Evolutionary conservation across 2,888 invertebrate species (phyloP), one percentile per base, ranked within the genome.

Genomic region (Pyralis farinalis): DNA sequence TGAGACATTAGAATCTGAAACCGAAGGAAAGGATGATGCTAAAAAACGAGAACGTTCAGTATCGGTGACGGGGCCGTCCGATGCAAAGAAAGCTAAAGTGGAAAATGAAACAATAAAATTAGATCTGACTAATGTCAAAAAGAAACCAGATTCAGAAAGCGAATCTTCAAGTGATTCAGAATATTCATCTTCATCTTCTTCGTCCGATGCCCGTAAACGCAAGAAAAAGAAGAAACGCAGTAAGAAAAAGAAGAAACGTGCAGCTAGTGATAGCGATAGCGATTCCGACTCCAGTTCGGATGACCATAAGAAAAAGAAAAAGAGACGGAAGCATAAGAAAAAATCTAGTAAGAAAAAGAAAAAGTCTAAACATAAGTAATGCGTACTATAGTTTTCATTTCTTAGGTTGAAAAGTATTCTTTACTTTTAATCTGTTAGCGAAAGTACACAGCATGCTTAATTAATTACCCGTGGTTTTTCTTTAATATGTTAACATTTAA

Each of bases 341-440:
- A 93, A 92, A 58, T 91, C 92, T 16, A 88, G 90, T 56, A 94
- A 93, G 68, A 94, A 94, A 71, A 94, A 93, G 81, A 94, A 94
- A 72, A 94, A 94, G 74, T 90, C 92, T 47, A 88, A 87, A 61
- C 85, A 87, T 71, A 87, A 87, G 74, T 86, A 76, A 69, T 29
- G 12, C 11, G 16, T 21, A 8, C 5, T 10, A n/a, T 32, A 5
- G 7, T 3, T 40, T 16, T 32, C n/a, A 35, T 34, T 28, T 10
- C 31, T 12, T 34, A 11, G 31, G 21, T 35, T 37, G 21, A 37
- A 36, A n/a, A 32, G 22, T 37, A 43, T 35, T 36, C 37, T 30
- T 25, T 37, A 36, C 12, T 37, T 35, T 42, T 40, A 44, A 44
- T 41, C 36, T 47, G 34, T 30, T 44, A 42, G 35, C 40, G 30